A percentile compares a stretch with the other conserved stretches of the same genome.
Evolutionary conservation across 2,797 vertebrate species (phyloP).

Genomic region (Carduelis carduelis): DNA sequence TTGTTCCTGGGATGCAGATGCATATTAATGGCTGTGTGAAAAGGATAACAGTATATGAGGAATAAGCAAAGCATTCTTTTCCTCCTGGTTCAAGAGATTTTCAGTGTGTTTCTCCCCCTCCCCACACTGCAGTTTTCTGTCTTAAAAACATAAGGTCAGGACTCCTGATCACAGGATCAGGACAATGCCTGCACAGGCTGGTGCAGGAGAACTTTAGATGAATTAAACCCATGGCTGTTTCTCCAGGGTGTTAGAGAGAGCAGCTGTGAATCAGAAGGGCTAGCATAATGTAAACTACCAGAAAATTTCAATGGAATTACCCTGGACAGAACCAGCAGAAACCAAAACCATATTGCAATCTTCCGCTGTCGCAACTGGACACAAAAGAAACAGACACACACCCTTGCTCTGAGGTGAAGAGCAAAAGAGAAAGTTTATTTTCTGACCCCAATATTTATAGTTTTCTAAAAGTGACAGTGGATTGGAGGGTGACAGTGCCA

Average conservation of each 20-base stretch:
- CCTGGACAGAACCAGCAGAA: neutral
- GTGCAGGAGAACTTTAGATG: neutral
- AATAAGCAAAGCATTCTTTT: neutral
- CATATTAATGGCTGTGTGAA: conserved; percentile 6
- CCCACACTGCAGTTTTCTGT: neutral
- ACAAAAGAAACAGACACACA: too few species aligned
- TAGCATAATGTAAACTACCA: neutral
- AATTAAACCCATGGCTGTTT: neutral
- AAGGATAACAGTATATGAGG: neutral
- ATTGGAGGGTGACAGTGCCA: too few species aligned
- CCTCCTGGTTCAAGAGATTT: neutral
- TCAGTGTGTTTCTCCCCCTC: neutral
- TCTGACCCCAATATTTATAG: too few species aligned
- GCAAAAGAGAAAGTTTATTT: too few species aligned
- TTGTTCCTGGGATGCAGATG: conserved; percentile 6
- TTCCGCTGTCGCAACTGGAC: too few species aligned
- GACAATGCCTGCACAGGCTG: neutral
- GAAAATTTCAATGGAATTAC: neutral
- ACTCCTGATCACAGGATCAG: neutral
- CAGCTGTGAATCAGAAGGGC: neutral
- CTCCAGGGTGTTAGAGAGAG: neutral
- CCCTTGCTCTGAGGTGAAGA: too few species aligned
- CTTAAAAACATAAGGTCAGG: neutral
- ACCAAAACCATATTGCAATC: neutral
- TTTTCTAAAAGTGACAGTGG: too few species aligned